Conservation (phyloP, 2,113 vertebrate species). For the Cranoglanis bouderius region DNA sequence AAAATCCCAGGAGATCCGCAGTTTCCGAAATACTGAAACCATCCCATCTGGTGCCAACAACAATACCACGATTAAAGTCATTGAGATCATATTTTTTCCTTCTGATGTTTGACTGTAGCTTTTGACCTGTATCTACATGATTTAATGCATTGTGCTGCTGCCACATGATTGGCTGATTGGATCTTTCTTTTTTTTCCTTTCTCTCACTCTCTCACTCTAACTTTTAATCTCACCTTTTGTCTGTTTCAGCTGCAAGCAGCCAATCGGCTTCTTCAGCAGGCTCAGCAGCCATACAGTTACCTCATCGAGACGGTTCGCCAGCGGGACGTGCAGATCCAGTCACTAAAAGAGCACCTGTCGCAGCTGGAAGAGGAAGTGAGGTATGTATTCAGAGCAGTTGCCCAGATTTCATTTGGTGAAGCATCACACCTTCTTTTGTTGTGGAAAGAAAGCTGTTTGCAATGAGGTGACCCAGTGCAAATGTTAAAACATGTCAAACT, state of each 20-base stretch:
- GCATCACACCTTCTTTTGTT: neutral
- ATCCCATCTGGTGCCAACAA: neutral
- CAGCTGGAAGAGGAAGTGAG: constrained; percentile 85
- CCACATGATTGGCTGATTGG: neutral
- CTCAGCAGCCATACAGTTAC: constrained; percentile 92
- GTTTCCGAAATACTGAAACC: neutral
- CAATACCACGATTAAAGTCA: neutral
- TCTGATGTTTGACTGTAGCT: neutral
- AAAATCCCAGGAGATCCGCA: neutral
- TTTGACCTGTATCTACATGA: neutral
- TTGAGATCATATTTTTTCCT: neutral
- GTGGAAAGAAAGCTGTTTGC: neutral
- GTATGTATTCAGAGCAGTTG: constrained; percentile 65
- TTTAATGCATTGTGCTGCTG: neutral
- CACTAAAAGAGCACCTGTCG: constrained; percentile 74
- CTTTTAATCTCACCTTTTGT: neutral
- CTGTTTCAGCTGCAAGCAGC: constrained; percentile 79
- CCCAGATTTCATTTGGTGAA: too few species aligned
- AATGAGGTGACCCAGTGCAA: neutral
- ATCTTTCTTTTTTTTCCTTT: neutral
- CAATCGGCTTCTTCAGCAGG: constrained; percentile 85
- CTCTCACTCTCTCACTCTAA: neutral
- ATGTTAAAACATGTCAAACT: neutral
- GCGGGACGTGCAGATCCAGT: constrained; percentile 83
- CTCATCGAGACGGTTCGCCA: constrained; percentile 88